Evolutionary conservation across 1,140 invertebrate species (phyloP), one percentile per base, ranked within the genome.

Genomic region (Drosophila tani): DNA sequence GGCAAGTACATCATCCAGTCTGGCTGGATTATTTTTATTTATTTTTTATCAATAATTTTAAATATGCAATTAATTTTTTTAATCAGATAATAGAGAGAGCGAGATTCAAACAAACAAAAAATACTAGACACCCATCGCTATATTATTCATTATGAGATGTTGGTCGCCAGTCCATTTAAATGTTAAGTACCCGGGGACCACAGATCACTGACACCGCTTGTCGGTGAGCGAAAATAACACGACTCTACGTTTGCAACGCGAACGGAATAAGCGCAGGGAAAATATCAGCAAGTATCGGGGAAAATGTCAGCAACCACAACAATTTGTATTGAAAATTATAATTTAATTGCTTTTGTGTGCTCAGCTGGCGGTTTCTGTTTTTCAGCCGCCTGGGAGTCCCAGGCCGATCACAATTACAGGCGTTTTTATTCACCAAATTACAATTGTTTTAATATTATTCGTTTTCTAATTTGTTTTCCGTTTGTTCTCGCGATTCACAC

Each of bases 391-490:
- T 58, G 35, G 32, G 58, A 63, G 53, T 41, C 59, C 63, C 47
- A 75, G 43, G 64, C 47, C 76, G 81, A 75, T 70, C 62, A 17
- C 60, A 82, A 81, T 62, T 46, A 24, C 58, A 47, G 40, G 47
- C 46, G 41, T 71, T 71, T 59, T 35, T 59, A 71, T 73, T 69
- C 64, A 80, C 66, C 55, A 73, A 79, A 68, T 82, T 73, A 71
- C 69, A 75, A 64, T 86, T 71, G 24, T 65, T 49, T 35, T 58
- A 12, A 19, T 43, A 50, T 51, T 58, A 53, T 62, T 51, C 38
- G 40, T 50, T 74, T 69, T 73, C 9, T 14, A 56, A 59, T 74
- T 57, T 55, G 19, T 21, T 40, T 43, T 38, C 12, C 53, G 58
- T 40, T 49, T 58, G 63, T 56, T 78, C 64, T 68, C 47, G 55